A percentile compares a stretch with the other conserved stretches of the same genome.
These are phyloP conservation scores for Leucopternis melanops DNA, from an alignment of 2,113 vertebrate species.

Conservation along the genomic window DNA sequence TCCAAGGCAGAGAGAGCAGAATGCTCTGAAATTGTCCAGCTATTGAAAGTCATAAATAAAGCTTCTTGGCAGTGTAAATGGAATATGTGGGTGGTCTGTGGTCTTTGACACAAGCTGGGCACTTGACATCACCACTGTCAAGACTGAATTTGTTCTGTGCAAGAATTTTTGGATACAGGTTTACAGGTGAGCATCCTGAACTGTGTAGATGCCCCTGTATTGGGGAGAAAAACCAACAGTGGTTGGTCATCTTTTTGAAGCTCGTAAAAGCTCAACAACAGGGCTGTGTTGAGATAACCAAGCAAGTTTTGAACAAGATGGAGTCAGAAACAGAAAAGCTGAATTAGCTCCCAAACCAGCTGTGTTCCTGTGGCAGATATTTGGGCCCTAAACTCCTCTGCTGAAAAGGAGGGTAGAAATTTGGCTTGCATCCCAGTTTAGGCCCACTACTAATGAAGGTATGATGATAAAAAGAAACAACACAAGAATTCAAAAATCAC, in stretches of 20 bases:
- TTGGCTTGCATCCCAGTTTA: too few relatives aligned
- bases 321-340: background rate
- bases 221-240: background rate
- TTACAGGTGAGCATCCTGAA: background rate
- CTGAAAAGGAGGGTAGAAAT: too few relatives aligned
- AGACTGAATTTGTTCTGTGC: background rate
- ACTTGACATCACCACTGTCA: background rate
- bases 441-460: too few relatives aligned
- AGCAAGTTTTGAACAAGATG: background rate
- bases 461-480: too few relatives aligned
- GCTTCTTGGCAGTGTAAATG: background rate
- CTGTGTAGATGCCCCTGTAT: fast-evolving
- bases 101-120: background rate
- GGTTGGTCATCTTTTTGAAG: background rate
- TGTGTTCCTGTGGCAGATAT: too few relatives aligned
- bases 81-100: background rate
- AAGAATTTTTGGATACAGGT: background rate
- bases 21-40: background rate
- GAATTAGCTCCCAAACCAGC: too few relatives aligned
- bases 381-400: too few relatives aligned
- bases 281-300: background rate
- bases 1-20: background rate
- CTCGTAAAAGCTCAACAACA: background rate
- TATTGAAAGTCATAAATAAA: background rate
- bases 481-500: too few relatives aligned